Evolutionary conservation across 1,140 invertebrate species (phyloP).

Genomic region (Lycorma delicatula): DNA sequence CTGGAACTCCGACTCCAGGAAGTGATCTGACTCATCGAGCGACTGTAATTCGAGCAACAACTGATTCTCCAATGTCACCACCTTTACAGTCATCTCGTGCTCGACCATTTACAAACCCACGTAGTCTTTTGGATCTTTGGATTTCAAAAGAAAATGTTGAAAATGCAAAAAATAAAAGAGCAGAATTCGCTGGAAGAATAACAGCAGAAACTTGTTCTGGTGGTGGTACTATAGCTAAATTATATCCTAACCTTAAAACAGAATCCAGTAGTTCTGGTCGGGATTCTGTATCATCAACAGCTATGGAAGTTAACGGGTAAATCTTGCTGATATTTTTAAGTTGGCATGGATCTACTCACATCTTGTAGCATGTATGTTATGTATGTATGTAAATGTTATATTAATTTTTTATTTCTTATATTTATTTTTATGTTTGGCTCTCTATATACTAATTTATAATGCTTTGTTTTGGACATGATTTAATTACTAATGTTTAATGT

Average conservation of each 20-base stretch:
- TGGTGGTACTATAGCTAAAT: constrained; percentile 51
- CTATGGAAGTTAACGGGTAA: too few relatives aligned
- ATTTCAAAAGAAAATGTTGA: constrained; percentile 39
- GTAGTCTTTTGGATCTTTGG: constrained; percentile 56
- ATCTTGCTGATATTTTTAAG: too few relatives aligned
- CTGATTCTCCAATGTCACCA: constrained; percentile 74
- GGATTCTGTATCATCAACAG: not conserved
- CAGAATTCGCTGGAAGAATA: constrained; percentile 69
- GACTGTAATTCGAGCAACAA: constrained; percentile 65
- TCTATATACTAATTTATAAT: too few relatives aligned
- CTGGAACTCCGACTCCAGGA: constrained; percentile 6
- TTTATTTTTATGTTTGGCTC: too few relatives aligned
- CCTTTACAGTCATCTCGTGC: constrained; percentile 33
- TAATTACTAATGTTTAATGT: too few relatives aligned
- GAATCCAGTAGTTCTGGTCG: not conserved
- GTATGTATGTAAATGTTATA: too few relatives aligned
- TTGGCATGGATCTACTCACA: too few relatives aligned
- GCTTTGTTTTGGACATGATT: too few relatives aligned
- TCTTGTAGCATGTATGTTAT: too few relatives aligned
- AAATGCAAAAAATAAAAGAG: constrained; percentile 43
- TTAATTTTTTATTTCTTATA: too few relatives aligned
- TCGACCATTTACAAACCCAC: constrained; percentile 16
- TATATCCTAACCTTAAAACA: constrained; percentile 65
- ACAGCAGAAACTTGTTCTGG: constrained; percentile 39
- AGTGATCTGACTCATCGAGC: constrained; percentile 40